Percentiles rank a stretch among this genome's conserved stretches.
Evolutionary conservation across 2,113 vertebrate species (phyloP).

Genomic region (Plectropomus leopardus): DNA sequence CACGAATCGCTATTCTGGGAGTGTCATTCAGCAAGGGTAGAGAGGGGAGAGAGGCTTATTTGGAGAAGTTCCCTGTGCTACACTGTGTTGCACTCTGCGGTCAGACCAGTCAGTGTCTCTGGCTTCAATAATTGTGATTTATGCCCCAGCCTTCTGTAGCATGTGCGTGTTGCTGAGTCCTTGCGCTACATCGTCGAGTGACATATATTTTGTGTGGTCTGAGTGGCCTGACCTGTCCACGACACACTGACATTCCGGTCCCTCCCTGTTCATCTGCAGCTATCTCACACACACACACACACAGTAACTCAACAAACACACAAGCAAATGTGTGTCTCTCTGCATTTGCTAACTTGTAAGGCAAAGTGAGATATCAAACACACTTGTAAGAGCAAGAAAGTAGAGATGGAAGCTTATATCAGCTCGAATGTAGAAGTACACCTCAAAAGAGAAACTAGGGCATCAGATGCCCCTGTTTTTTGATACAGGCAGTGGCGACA

Average conservation of each 20-base stretch:
- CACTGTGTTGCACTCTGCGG: slow-evolving; percentile 37
- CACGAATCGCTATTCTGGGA: slow-evolving; percentile 79
- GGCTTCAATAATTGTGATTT: slow-evolving; percentile 85
- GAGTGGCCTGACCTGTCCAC: slow-evolving; percentile 69
- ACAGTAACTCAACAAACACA: too few relatives aligned
- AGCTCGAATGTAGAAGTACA: slow-evolving; percentile 40
- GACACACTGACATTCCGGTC: slow-evolving; percentile 39
- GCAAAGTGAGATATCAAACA: slow-evolving; percentile 51
- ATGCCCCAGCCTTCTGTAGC: slow-evolving; percentile 74
- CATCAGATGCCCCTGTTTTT: slow-evolving; percentile 75
- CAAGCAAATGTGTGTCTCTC: not conserved
- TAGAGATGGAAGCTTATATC: slow-evolving; percentile 41
- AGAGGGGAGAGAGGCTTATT: slow-evolving; percentile 68
- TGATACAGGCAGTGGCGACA: slow-evolving; percentile 52
- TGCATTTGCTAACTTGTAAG: slow-evolving; percentile 10
- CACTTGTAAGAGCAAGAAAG: slow-evolving; percentile 27
- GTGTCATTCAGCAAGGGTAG: slow-evolving; percentile 82
- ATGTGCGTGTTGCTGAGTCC: slow-evolving; percentile 66
- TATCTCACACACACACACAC: slow-evolving; percentile 17
- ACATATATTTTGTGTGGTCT: slow-evolving; percentile 73
- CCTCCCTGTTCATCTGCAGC: slow-evolving; percentile 51
- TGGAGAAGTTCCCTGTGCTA: slow-evolving; percentile 65
- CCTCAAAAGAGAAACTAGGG: slow-evolving; percentile 68
- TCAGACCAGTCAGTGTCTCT: slow-evolving; percentile 74
- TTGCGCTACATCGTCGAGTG: slow-evolving; percentile 69